These are phyloP conservation scores for Mnemiopsis leidyi DNA, from an alignment of 37 sponge, comb jelly and placozoan genomes.

Conservation along the genomic window DNA sequence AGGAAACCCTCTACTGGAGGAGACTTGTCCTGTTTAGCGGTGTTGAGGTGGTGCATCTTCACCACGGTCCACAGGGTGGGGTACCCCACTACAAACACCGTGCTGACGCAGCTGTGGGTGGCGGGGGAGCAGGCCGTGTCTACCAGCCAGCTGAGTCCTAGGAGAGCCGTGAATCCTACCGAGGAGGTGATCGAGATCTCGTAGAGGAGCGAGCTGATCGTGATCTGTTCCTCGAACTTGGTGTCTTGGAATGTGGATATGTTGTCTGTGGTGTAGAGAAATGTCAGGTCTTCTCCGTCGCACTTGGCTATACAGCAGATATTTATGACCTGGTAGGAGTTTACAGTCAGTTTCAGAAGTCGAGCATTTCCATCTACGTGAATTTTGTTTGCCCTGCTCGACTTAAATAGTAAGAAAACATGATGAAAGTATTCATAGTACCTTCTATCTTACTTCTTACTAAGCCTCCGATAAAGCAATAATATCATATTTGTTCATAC, in stretches of 20 bases:
- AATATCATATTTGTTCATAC: too few species aligned
- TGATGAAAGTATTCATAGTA: too few species aligned
- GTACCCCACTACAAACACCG: background rate
- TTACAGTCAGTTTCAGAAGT: too few species aligned
- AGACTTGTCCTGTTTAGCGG: background rate
- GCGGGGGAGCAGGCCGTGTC: background rate
- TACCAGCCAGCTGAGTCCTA: background rate
- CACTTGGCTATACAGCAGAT: background rate
- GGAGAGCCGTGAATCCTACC: background rate
- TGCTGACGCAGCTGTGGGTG: background rate
- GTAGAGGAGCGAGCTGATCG: background rate
- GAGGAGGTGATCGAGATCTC: background rate
- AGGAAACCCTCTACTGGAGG: background rate
- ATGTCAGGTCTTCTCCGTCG: background rate
- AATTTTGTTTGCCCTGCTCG: too few species aligned
- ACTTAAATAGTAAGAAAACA: too few species aligned
- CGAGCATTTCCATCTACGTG: too few species aligned
- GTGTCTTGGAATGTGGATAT: background rate
- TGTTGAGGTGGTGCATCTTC: background rate
- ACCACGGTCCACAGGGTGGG: background rate
- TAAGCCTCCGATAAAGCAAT: too few species aligned
- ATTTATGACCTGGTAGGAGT: background rate
- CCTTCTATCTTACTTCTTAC: too few species aligned
- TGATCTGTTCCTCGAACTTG: background rate
- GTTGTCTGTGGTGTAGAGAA: background rate